These are phyloP conservation scores for Homarus gammarus DNA, from an alignment of 2,888 invertebrate species.

Conservation along the genomic window DNA sequence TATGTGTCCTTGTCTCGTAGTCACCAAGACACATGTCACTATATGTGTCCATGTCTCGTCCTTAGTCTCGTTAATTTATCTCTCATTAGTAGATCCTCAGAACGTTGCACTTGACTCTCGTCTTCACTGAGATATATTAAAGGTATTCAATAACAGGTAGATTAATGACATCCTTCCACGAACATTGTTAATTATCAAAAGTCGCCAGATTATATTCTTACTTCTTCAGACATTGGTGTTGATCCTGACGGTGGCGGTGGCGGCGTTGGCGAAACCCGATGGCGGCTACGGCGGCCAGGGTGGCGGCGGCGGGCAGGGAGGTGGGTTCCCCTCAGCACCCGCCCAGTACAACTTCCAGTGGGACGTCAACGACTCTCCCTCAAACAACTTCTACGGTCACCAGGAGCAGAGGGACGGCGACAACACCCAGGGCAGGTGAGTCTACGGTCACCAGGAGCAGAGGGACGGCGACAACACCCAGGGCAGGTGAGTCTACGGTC, in stretches of 20 bases:
- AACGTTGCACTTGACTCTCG: not conserved
- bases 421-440: constrained; percentile 69
- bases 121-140: not conserved
- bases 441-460: constrained; percentile 70
- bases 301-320: not conserved
- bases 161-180: too few relatives aligned
- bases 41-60: too few relatives aligned
- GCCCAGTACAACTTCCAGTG: not conserved
- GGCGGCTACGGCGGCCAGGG: not conserved
- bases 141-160: not conserved
- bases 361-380: constrained; percentile 19
- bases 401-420: constrained; percentile 74
- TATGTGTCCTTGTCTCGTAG: too few relatives aligned
- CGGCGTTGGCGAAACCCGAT: not conserved
- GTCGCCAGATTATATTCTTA: not conserved
- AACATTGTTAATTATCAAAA: not conserved
- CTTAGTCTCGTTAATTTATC: not conserved
- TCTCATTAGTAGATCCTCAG: not conserved
- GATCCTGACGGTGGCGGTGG: constrained; percentile 5
- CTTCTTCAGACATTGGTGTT: not conserved
- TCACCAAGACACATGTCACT: too few relatives aligned
- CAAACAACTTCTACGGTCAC: constrained; percentile 71
- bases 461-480: constrained; percentile 65
- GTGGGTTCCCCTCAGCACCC: not conserved
- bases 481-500: constrained; percentile 42